Percentiles rank a stretch among this genome's conserved stretches.
Evolutionary conservation across 2,888 invertebrate genomes (phyloP).

Genomic region (Amphipoea oculea): DNA sequence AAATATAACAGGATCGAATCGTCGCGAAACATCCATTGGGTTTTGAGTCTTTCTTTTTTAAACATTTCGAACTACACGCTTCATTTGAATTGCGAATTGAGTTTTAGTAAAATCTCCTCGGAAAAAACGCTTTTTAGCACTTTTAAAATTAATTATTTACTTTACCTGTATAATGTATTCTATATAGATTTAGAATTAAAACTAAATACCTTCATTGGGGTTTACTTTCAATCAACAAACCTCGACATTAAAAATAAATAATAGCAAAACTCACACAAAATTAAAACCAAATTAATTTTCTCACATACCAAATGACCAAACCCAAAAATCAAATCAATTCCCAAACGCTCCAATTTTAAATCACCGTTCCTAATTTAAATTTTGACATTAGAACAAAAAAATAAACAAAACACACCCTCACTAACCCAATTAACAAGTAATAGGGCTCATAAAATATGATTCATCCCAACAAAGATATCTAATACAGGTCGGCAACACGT

Average conservation of each 20-base stretch:
- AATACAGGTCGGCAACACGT: conserved; percentile 82
- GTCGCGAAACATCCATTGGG: conserved; percentile 44
- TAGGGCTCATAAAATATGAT: conserved; percentile 81
- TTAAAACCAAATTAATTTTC: conserved; percentile 26
- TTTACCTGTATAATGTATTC: background rate
- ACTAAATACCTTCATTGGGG: background rate
- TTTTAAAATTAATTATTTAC: background rate
- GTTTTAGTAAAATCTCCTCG: background rate
- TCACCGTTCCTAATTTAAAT: conserved; percentile 60
- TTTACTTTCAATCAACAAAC: conserved; percentile 19
- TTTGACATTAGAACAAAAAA: conserved; percentile 48
- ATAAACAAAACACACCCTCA: conserved; percentile 61
- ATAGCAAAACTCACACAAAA: conserved; percentile 18
- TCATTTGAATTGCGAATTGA: conserved; percentile 40
- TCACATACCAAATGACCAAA: conserved; percentile 14
- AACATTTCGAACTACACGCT: conserved; percentile 39
- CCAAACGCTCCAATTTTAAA: conserved; percentile 47
- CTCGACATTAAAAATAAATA: background rate
- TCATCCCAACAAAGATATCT: conserved; percentile 84
- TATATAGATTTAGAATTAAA: background rate
- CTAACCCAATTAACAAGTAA: conserved; percentile 83
- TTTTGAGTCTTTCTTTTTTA: conserved; percentile 27
- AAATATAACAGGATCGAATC: conserved; percentile 56
- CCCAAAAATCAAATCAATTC: conserved; percentile 42
- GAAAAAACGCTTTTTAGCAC: background rate